These are phyloP conservation scores for Scelioninae gen. 1 DNA, from an alignment of 2,888 invertebrate genomes.

Conservation along the genomic window DNA sequence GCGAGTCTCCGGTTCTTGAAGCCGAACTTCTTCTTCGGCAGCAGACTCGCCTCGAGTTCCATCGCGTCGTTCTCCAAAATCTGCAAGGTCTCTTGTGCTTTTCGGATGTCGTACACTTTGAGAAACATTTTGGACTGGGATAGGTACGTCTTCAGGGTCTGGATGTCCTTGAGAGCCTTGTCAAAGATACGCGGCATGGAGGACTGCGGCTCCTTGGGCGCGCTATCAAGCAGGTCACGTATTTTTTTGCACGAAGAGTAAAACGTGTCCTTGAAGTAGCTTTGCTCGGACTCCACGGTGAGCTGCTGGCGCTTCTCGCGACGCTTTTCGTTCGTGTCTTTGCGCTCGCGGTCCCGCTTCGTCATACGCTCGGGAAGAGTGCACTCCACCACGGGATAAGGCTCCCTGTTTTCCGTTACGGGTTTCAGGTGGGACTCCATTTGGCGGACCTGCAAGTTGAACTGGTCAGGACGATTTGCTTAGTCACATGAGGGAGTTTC, in stretches of 20 bases:
- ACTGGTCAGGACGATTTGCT: no score
- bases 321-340: constrained; percentile 88
- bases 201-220: constrained; percentile 85
- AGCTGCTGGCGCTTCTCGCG: constrained; percentile 87
- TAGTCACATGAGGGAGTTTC: no score
- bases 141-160: constrained; percentile 91
- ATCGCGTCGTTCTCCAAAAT: constrained; percentile 89
- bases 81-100: constrained; percentile 90
- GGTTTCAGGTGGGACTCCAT: constrained; percentile 65
- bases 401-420: constrained; percentile 49
- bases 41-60: constrained; percentile 88
- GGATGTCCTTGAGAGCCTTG: constrained; percentile 89
- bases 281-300: constrained; percentile 88
- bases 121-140: constrained; percentile 92
- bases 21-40: constrained; percentile 94
- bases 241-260: constrained; percentile 88
- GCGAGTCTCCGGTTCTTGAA: constrained; percentile 87
- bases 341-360: constrained; percentile 87
- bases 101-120: constrained; percentile 92
- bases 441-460: constrained; percentile 2
- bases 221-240: constrained; percentile 86
- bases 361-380: constrained; percentile 84
- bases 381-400: constrained; percentile 76
- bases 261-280: constrained; percentile 89
- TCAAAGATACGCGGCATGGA: constrained; percentile 88